A percentile compares a stretch with the other conserved stretches of the same genome.
These are phyloP conservation scores for Polypterus senegalus DNA, from an alignment of 2,113 vertebrate genomes.

Conservation along the genomic window DNA sequence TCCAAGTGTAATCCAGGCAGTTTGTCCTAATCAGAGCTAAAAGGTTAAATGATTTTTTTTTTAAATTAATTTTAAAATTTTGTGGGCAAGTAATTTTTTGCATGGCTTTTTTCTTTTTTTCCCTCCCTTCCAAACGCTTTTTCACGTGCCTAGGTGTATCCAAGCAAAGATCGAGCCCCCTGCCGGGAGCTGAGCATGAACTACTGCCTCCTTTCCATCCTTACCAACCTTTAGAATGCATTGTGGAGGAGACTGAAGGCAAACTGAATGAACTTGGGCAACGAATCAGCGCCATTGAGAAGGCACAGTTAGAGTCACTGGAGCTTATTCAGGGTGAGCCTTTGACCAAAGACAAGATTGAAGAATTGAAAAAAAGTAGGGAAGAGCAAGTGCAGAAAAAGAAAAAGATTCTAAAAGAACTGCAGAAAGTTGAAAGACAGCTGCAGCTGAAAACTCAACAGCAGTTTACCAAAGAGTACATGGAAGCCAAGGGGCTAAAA, in stretches of 20 bases:
- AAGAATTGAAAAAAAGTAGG: constrained; percentile 97
- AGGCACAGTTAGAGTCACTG: constrained; percentile 93
- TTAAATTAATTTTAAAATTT: constrained; percentile 25
- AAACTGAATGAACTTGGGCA: constrained; percentile 98
- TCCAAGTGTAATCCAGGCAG: constrained; percentile 20
- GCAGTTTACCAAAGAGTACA: constrained; percentile 99
- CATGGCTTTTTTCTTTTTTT: constrained; percentile 58
- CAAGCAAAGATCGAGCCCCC: constrained; percentile 86
- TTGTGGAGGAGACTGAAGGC: constrained; percentile 97
- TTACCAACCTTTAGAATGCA: constrained; percentile 96
- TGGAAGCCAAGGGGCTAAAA: constrained; percentile 93
- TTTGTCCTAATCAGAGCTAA: constrained; percentile 25
- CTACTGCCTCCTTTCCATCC: constrained; percentile 89
- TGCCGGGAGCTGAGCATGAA: constrained; percentile 79
- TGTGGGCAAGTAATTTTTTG: constrained; percentile 45
- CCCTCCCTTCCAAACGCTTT: constrained; percentile 46
- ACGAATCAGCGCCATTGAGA: constrained; percentile 98
- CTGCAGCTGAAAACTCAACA: constrained; percentile 98
- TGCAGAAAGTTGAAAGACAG: constrained; percentile 97
- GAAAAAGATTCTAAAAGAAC: constrained; percentile 98
- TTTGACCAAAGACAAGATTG: constrained; percentile 99
- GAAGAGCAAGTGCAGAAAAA: constrained; percentile 99
- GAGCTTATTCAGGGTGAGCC: constrained; percentile 98
- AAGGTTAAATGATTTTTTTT: constrained; percentile 14
- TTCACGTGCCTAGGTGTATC: constrained; percentile 71